Conservation (phyloP, 2,113 vertebrate species). For the Meriones unguiculatus region DNA sequence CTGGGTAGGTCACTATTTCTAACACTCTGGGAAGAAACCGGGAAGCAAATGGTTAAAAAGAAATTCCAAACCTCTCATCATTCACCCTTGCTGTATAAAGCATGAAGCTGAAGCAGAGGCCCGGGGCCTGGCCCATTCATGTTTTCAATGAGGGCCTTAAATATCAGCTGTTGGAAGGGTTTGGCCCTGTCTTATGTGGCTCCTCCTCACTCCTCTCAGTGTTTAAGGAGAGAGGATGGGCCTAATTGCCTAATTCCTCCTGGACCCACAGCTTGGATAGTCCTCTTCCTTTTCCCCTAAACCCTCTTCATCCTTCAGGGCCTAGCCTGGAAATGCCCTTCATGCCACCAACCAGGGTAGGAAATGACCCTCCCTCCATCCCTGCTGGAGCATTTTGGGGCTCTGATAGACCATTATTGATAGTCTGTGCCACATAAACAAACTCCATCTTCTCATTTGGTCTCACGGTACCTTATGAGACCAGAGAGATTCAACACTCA, state of each 20-base stretch:
- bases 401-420: neutral
- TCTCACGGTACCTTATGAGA: neutral
- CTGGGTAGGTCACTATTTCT: neutral
- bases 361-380: fast-evolving
- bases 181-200: fast-evolving
- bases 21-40: neutral
- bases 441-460: neutral
- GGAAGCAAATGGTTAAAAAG: constrained; percentile 27
- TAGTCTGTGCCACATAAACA: fast-evolving
- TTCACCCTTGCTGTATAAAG: constrained; percentile 12
- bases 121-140: neutral
- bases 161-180: neutral
- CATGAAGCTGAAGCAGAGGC: neutral
- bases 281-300: neutral
- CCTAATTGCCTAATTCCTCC: neutral
- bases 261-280: neutral
- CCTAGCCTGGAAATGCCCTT: neutral
- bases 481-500: neutral
- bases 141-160: neutral
- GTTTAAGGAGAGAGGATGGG: neutral
- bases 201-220: neutral
- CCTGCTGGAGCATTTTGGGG: neutral
- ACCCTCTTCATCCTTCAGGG: neutral
- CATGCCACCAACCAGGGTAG: neutral
- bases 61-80: constrained; percentile 19